Conservation (phyloP, 2,113 vertebrate genomes). For the Harpagus bidentatus region DNA sequence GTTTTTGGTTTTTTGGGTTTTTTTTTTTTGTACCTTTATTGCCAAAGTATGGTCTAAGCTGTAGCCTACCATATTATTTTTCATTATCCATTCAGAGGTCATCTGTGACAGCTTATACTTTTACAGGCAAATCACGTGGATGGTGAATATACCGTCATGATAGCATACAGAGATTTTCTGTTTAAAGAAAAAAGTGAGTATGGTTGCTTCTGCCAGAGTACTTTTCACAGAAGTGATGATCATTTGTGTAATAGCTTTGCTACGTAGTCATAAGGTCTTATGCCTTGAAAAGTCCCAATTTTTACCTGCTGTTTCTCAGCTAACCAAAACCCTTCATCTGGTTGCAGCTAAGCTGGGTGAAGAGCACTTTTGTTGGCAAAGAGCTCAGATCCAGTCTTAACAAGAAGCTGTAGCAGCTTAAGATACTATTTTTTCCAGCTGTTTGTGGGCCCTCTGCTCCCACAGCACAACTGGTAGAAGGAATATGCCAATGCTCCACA, state of each 20-base stretch:
- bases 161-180: not conserved
- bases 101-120: not conserved
- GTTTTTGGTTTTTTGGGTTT: not conserved
- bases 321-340: not conserved
- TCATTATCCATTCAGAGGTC: not conserved
- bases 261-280: not conserved
- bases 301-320: not conserved
- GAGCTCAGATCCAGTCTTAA: not conserved
- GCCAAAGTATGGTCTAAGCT: not conserved
- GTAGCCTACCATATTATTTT: not conserved
- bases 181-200: not conserved
- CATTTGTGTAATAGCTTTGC: not conserved
- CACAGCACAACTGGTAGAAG: not conserved
- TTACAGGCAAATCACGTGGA: not conserved
- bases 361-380: not conserved
- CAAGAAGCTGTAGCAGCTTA: not conserved
- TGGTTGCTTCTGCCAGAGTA: not conserved
- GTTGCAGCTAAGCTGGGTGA: not conserved
- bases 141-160: not conserved
- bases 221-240: not conserved
- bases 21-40: not conserved
- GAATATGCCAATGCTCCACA: not conserved
- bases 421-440: not conserved
- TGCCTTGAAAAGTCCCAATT: not conserved
- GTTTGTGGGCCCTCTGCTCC: not conserved